Base-by-base conservation (phyloP, 2,888 invertebrate species). In the Drosophila infuscata region DNA sequence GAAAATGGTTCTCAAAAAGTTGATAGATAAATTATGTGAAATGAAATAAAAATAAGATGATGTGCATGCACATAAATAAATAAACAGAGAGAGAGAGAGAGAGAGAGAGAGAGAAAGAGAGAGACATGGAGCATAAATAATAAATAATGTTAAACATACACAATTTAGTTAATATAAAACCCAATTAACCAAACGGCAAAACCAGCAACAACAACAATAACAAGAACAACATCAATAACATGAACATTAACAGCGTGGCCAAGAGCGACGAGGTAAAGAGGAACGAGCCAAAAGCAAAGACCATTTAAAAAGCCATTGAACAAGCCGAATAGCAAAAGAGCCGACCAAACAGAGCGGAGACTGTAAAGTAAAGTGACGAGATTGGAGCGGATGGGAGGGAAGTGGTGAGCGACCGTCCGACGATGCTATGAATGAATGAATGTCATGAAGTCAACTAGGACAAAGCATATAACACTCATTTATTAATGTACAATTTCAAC, bases 381-480 rank as follows among this genome's bases (percentile, higher is more conserved):
- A 29, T n/a, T 29, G 7, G 29, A 25, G 43, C 29, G 41, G 32
- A 51, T 48, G 36, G 30, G 11, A 20, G 65, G 29, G 43, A 60
- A 17, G 36, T 25, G 35, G 32, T 56, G 76, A 41, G 65, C 64
- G 66, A 53, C 62, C 60, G 59, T 76, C 73, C 81, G 64, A 71
- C 59, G 65, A 60, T 70, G 82, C 75, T 79, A 88, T 86, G 85
- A 86, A 86, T 89, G 85, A 89, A 85, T 85, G 86, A 85, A 89
- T 89, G 85, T 86, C 90, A 90, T 89, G 85, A 88, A 86, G 85
- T 90, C 85, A 86, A 86, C 85, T 86, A 90, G 85, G 85, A 88
- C 90, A 86, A 86, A 90, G 85, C 87, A 79, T 79, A 86, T 90
- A 90, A 86, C 90, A 90, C 85, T 86, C 85, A 86, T 86, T 86